Evolutionary conservation across 2,888 invertebrate genomes (phyloP), one percentile per base, ranked within the genome.

Genomic region (Rhagophthalmus giganteus): DNA sequence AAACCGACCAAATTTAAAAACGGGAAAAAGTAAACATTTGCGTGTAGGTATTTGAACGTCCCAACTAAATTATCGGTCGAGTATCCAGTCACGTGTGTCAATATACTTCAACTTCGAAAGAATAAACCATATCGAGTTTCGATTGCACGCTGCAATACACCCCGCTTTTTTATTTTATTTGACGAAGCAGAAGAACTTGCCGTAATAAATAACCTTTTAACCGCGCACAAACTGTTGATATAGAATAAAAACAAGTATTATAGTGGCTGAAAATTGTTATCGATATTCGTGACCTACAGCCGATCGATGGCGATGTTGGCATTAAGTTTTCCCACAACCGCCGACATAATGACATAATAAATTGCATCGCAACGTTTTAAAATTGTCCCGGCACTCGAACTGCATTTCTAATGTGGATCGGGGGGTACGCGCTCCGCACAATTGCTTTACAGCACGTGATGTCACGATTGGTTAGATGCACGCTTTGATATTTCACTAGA

Each of bases 401-500:
- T 50, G 49, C 49, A 50, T 50, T 50, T 42, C 42, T 42, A 50
- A 42, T 42, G 49, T 42, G 37, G 41, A 49, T 49, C 49, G 37
- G 27, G 25, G 16, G 39, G n/a, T n/a, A n/a, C n/a, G n/a, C n/a
- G n/a, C n/a, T n/a, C n/a, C n/a, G n/a, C n/a, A n/a, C n/a, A n/a
- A n/a, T n/a, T n/a, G n/a, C n/a, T n/a, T n/a, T n/a, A n/a, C n/a
- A n/a, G n/a, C n/a, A n/a, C n/a, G n/a, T n/a, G n/a, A n/a, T n/a
- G n/a, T n/a, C n/a, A n/a, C n/a, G n/a, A n/a, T n/a, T n/a, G n/a
- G n/a, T n/a, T n/a, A n/a, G n/a, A n/a, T n/a, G n/a, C n/a, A n/a
- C n/a, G n/a, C n/a, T n/a, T n/a, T n/a, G n/a, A n/a, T n/a, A n/a
- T n/a, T n/a, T n/a, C n/a, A n/a, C n/a, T n/a, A n/a, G n/a, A n/a